A percentile compares a stretch with the other conserved stretches of the same genome.
These are phyloP conservation scores for Trogon surrucura DNA, from an alignment of 2,113 vertebrate species.

Conservation along the genomic window DNA sequence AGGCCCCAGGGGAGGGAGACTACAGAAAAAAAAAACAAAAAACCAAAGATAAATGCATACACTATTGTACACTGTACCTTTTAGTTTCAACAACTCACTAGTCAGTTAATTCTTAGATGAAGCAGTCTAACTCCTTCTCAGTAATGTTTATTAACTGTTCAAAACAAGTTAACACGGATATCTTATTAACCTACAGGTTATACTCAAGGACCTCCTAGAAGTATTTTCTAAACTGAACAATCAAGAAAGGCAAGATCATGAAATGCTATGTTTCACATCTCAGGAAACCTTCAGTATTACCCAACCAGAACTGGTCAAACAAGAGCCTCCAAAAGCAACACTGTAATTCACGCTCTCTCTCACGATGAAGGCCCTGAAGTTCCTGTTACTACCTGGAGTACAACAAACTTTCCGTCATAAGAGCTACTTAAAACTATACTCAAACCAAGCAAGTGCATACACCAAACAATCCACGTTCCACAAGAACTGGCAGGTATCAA, in stretches of 20 bases:
- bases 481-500: not conserved
- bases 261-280: not conserved
- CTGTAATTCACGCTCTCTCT: rapidly evolving
- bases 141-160: not conserved
- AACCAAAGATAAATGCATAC: not conserved
- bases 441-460: not conserved
- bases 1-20: not conserved
- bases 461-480: not conserved
- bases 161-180: not conserved
- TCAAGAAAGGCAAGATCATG: not conserved
- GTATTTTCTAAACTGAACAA: not conserved
- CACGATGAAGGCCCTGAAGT: not conserved
- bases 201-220: not conserved
- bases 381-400: not conserved
- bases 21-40: not conserved
- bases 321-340: not conserved
- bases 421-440: not conserved
- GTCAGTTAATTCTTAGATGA: not conserved
- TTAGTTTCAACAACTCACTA: not conserved
- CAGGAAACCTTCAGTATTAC: not conserved
- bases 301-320: not conserved
- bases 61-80: not conserved
- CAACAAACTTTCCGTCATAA: not conserved
- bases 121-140: not conserved
- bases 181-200: not conserved